These are phyloP conservation scores for Ramphastos sulfuratus DNA, from an alignment of 2,113 vertebrate genomes.

Conservation along the genomic window DNA sequence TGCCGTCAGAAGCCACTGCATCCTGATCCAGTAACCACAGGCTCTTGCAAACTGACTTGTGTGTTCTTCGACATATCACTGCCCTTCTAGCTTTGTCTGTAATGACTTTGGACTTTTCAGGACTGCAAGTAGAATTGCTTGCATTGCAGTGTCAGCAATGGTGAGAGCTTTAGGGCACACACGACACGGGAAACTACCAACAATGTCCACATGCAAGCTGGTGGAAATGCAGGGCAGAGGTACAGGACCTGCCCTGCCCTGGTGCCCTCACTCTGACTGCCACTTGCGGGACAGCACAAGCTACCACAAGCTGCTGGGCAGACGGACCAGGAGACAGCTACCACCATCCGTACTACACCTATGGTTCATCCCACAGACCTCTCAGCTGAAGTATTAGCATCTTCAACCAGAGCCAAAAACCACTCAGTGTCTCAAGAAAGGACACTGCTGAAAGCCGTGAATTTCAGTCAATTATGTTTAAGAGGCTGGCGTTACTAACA, in stretches of 20 bases:
- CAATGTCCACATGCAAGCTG: rapidly evolving
- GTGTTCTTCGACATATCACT: not conserved
- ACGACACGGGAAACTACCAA: not conserved
- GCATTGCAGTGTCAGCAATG: rapidly evolving
- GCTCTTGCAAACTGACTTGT: not conserved
- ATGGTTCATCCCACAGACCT: not conserved
- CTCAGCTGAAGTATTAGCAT: not conserved
- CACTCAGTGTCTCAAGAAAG: not conserved
- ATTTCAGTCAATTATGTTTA: not conserved
- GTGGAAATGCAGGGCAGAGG: rapidly evolving
- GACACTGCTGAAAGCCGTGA: not conserved
- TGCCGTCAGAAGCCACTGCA: not conserved
- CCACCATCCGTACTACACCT: not conserved
- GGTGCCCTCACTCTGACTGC: rapidly evolving
- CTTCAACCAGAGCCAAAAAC: not conserved
- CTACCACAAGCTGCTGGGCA: rapidly evolving
- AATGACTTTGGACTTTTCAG: not conserved
- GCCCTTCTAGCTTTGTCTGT: not conserved
- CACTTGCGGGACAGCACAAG: rapidly evolving
- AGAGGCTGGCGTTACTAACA: not conserved
- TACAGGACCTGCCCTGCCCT: not conserved
- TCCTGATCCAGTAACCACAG: not conserved
- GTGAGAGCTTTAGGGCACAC: not conserved
- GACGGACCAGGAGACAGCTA: too few relatives aligned
- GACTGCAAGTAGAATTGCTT: not conserved